A percentile compares a stretch with the other conserved stretches of the same genome.
These are phyloP conservation scores for Caenorhabditis becei DNA, from an alignment of 2,888 invertebrate genomes.

Conservation along the genomic window DNA sequence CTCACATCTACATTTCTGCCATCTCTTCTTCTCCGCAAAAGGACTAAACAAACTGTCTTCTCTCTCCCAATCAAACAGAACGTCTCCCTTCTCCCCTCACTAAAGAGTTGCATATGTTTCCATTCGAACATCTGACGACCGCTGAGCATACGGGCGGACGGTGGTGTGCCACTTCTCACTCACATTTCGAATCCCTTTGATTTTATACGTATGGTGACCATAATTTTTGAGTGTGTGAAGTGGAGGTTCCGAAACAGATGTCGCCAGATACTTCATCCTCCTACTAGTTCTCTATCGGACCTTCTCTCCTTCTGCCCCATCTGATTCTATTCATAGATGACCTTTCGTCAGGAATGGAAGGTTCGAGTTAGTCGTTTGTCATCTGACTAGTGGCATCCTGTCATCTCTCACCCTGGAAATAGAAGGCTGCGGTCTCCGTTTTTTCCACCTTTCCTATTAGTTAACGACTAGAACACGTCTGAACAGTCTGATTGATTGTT, in stretches of 20 bases:
- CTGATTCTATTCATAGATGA: slow-evolving; percentile 4
- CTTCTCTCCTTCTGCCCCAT: neutral
- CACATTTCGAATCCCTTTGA: slow-evolving; percentile 11
- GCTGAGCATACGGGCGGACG: slow-evolving; percentile 38
- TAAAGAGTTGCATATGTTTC: slow-evolving; percentile 2
- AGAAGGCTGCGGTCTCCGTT: neutral
- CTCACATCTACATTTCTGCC: neutral
- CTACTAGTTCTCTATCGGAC: neutral
- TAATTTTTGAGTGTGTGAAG: slow-evolving; percentile 20
- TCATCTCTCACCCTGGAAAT: neutral
- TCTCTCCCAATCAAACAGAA: neutral
- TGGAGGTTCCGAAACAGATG: slow-evolving; percentile 37
- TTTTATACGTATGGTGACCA: slow-evolving; percentile 36
- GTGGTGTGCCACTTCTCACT: slow-evolving; percentile 30
- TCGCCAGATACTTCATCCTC: slow-evolving; percentile 33
- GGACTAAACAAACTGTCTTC: slow-evolving; percentile 1
- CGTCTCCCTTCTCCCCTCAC: neutral
- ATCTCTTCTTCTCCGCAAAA: neutral
- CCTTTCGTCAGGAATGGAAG: neutral
- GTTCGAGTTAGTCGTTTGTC: slow-evolving; percentile 17
- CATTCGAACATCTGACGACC: slow-evolving; percentile 22
- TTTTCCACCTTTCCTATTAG: slow-evolving; percentile 13
- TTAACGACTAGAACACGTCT: slow-evolving; percentile 36
- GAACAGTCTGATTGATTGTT: slow-evolving; percentile 34
- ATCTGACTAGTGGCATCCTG: neutral